Evolutionary conservation across 2,113 vertebrate species (phyloP), one percentile per base, ranked within the genome.

Genomic region (Mus musculus): DNA sequence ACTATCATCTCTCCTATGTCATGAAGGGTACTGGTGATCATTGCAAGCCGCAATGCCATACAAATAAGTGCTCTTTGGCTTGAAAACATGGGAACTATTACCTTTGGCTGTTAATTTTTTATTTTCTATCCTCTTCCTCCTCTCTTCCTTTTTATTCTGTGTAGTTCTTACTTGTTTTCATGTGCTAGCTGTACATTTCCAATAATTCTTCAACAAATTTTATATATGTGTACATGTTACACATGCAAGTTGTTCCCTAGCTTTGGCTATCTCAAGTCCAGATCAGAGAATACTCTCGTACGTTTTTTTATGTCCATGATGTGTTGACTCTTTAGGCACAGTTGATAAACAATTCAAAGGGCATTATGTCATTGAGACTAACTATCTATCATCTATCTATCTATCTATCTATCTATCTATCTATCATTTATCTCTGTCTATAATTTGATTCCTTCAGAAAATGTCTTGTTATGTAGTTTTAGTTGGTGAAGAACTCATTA

Each of bases 51-150:
- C 26, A 49, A 67, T 67, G 19, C 81, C 80, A 72, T 36, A 71
- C 9, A 59, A 95, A 76, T 84, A 89, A 84, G 24, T 80, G 1
- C 87, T 61, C 67, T 56, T 82, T 75, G 61, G 20, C 87, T 30
- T 93, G 87, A 75, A 94, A 95, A 89, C 24, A 56, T 87, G 49
- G 6, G 42, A 2, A 7, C 56, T 87, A 63, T 94, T 90, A 46
- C 39, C 10, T 28, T 86, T 75, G 52, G 8, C 49, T 28, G 7
- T 63, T 85, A 19, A 90, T 80, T 88, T 76, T n/a, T 86, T 90
- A 52, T 28, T 39, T 87, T 12, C 11, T 12, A 12, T 22, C 5
- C 28, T 85, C 12, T 59, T 20, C 52, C 26, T 22, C 4, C 16
- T 24, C 26, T 72, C 42, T 92, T 46, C 20, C 14, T 86, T 96